Evolutionary conservation across 2,113 vertebrate species (phyloP).

Genomic region (Octodon degus): DNA sequence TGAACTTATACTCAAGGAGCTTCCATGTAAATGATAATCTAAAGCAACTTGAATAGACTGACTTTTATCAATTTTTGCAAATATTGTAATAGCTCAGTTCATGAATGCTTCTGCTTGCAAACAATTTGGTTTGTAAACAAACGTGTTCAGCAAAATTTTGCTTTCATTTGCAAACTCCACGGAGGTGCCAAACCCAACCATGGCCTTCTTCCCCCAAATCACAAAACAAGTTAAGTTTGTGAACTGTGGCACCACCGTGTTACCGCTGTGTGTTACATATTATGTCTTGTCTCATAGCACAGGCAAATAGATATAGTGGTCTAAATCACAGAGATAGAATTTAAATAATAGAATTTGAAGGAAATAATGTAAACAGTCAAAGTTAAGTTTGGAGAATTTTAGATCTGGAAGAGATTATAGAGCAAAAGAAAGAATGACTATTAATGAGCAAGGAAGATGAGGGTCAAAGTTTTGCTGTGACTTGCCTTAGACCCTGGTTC

Average conservation of each 20-base stretch:
- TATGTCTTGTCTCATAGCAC: background rate
- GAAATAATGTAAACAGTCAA: background rate
- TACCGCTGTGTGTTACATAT: background rate
- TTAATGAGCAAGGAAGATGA: background rate
- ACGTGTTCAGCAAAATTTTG: background rate
- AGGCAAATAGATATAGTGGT: background rate
- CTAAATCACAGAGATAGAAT: background rate
- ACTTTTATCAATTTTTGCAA: background rate
- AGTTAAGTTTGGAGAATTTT: slow-evolving; percentile 23
- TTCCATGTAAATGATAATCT: background rate
- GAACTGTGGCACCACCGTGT: background rate
- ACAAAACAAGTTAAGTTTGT: background rate
- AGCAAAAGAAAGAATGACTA: background rate
- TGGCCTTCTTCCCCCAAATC: background rate
- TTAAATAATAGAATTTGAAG: background rate
- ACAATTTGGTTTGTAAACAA: background rate
- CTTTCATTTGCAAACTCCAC: background rate
- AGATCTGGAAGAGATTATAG: background rate
- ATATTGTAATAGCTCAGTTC: background rate
- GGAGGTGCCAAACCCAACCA: background rate
- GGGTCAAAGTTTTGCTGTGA: background rate
- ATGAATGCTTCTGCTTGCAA: background rate
- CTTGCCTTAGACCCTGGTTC: background rate
- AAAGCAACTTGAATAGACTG: background rate
- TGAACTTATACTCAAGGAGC: background rate